Evolutionary conservation across 2,888 invertebrate genomes (phyloP).

Genomic region (Eilema sororculum): DNA sequence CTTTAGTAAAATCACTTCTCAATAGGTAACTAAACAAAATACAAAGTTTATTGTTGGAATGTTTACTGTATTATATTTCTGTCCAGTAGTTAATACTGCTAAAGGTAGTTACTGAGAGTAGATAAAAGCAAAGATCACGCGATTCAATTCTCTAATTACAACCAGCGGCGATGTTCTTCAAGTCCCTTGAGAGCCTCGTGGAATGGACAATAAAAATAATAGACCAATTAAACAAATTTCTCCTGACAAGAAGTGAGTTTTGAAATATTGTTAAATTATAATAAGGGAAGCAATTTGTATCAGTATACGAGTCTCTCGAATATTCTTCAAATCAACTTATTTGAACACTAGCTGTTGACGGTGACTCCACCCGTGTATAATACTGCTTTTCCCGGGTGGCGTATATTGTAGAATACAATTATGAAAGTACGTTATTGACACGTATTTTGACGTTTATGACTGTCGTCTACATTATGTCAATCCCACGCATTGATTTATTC

Average conservation of each 20-base stretch:
- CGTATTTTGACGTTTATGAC: too few species aligned
- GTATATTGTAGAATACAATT: too few species aligned
- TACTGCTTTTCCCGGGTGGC: too few species aligned
- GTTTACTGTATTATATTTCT: constrained; percentile 63
- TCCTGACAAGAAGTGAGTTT: constrained; percentile 25
- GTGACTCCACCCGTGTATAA: too few species aligned
- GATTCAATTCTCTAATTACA: constrained; percentile 79
- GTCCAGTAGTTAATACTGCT: constrained; percentile 65
- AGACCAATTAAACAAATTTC: constrained; percentile 41
- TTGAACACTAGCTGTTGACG: neutral
- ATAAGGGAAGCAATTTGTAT: constrained; percentile 15
- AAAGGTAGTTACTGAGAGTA: constrained; percentile 65
- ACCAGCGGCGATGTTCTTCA: constrained; percentile 57
- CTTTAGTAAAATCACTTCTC: constrained; percentile 34
- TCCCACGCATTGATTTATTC: too few species aligned
- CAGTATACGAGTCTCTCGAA: neutral
- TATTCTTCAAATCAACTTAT: constrained; percentile 12
- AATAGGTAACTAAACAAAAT: constrained; percentile 59
- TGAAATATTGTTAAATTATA: constrained; percentile 22
- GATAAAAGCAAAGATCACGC: constrained; percentile 74
- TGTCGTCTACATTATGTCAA: too few species aligned
- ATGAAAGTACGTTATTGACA: too few species aligned
- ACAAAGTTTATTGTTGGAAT: constrained; percentile 58
- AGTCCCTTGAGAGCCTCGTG: constrained; percentile 34
- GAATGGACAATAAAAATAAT: constrained; percentile 49